A percentile compares a stretch with the other conserved stretches of the same genome.
These are phyloP conservation scores for Sinopyrophorus schimmeli DNA, from an alignment of 2,888 invertebrate genomes.

Conservation along the genomic window DNA sequence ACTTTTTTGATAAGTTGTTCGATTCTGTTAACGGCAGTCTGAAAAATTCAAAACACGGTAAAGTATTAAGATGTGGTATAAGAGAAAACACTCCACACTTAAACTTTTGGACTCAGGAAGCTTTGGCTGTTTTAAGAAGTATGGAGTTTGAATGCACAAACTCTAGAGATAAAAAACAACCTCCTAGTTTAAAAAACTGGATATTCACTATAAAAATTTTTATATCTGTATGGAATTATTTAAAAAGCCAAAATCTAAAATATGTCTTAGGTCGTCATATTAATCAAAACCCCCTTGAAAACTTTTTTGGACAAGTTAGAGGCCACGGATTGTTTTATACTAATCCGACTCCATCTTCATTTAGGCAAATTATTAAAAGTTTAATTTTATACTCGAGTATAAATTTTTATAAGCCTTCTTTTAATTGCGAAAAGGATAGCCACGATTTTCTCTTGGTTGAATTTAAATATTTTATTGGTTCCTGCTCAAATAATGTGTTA, in stretches of 20 bases:
- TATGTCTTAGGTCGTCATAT: conserved; percentile 11
- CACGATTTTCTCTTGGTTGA: too few relatives aligned
- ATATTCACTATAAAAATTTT: conserved; percentile 14
- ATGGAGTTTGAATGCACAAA: conserved; percentile 1
- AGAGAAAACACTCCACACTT: background rate
- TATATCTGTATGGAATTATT: conserved; percentile 5
- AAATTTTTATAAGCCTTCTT: too few relatives aligned
- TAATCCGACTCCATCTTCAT: too few relatives aligned
- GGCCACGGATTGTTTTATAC: too few relatives aligned
- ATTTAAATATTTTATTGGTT: too few relatives aligned
- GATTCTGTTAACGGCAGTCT: background rate
- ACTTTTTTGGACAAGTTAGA: too few relatives aligned
- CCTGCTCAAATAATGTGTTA: too few relatives aligned
- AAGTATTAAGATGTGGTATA: background rate
- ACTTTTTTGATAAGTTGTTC: background rate
- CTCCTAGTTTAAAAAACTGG: conserved; percentile 9
- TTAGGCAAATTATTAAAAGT: too few relatives aligned
- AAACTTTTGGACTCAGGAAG: background rate
- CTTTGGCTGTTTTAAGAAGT: background rate
- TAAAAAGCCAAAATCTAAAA: conserved; percentile 6
- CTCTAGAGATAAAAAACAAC: conserved; percentile 4
- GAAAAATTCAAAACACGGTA: background rate
- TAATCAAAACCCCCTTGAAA: conserved; percentile 10
- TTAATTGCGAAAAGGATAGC: too few relatives aligned
- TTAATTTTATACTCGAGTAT: too few relatives aligned